A percentile compares a stretch with the other conserved stretches of the same genome.
Conservation (phyloP, 1,140 invertebrate species). For the Forficula auricularia region DNA sequence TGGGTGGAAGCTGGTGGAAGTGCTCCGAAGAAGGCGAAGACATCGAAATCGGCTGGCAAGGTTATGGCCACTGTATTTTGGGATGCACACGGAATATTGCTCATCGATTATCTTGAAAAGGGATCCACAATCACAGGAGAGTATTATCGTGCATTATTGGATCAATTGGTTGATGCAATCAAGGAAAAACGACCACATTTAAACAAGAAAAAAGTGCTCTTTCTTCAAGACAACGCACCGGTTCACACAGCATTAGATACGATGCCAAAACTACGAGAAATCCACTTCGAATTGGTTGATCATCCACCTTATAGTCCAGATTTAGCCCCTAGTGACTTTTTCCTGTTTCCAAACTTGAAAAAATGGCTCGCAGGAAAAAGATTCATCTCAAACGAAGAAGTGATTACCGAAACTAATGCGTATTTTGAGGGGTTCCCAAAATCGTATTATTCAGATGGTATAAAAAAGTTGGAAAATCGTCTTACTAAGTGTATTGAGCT, state of each 20-base stretch:
- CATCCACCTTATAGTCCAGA: conserved; percentile 29
- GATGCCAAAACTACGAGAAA: conserved; percentile 20
- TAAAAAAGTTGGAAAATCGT: conserved; percentile 7
- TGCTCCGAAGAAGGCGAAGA: conserved; percentile 15
- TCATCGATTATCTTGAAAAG: conserved; percentile 30
- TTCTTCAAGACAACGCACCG: conserved; percentile 24
- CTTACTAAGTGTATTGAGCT: conserved; percentile 9
- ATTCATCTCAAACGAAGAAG: conserved; percentile 8
- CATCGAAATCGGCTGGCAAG: conserved; percentile 17
- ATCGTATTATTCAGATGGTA: conserved; percentile 7
- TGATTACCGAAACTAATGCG: conserved; percentile 9
- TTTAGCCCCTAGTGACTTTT: conserved; percentile 25
- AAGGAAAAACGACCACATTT: conserved; percentile 17
- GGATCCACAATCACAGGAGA: conserved; percentile 23
- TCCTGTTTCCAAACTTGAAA: conserved; percentile 17
- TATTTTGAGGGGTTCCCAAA: conserved; percentile 15
- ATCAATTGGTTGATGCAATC: conserved; percentile 11
- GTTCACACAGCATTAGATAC: conserved; percentile 18
- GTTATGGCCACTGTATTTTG: conserved; percentile 22
- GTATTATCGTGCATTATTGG: conserved; percentile 15
- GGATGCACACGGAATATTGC: conserved; percentile 21
- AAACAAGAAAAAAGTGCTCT: conserved; percentile 23
- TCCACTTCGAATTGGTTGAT: conserved; percentile 26
- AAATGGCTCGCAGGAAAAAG: neutral
- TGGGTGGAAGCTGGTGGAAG: neutral